Conservation (phyloP, 2,888 invertebrate species). For the Hartigia nigra region DNA sequence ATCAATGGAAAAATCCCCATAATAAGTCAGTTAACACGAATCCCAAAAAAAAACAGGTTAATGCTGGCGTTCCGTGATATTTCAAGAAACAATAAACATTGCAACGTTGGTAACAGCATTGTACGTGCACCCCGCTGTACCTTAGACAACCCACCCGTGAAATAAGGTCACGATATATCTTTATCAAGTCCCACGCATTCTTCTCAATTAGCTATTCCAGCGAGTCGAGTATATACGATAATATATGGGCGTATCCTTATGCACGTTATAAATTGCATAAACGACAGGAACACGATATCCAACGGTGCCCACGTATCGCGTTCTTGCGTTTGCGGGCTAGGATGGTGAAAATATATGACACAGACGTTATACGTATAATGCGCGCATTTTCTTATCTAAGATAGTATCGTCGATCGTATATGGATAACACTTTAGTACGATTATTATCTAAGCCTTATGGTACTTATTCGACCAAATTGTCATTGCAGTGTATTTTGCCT, state of each 20-base stretch:
- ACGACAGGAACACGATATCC: constrained; percentile 5
- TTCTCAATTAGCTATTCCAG: constrained; percentile 31
- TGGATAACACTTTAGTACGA: background rate
- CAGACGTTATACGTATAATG: background rate
- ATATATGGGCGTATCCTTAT: constrained; percentile 9
- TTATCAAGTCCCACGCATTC: constrained; percentile 40
- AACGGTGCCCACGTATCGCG: background rate
- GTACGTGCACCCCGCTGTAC: background rate
- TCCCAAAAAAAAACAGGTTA: background rate
- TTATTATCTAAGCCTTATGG: background rate
- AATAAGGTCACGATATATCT: constrained; percentile 14
- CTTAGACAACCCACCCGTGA: background rate
- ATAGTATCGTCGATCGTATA: background rate
- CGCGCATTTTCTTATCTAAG: background rate
- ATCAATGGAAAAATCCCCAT: background rate
- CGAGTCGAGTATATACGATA: constrained; percentile 19
- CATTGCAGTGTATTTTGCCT: background rate
- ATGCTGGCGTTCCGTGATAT: background rate
- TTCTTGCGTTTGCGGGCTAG: background rate
- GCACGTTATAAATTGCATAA: constrained; percentile 15
- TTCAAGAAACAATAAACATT: background rate
- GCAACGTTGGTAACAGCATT: background rate
- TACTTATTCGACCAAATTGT: background rate
- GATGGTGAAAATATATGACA: background rate
- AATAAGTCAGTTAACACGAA: background rate